Percentiles rank a stretch among this genome's conserved stretches.
phyloP scores from a whole-genome alignment of 2,113 vertebrate genomes.

The Columba livia region DNA sequence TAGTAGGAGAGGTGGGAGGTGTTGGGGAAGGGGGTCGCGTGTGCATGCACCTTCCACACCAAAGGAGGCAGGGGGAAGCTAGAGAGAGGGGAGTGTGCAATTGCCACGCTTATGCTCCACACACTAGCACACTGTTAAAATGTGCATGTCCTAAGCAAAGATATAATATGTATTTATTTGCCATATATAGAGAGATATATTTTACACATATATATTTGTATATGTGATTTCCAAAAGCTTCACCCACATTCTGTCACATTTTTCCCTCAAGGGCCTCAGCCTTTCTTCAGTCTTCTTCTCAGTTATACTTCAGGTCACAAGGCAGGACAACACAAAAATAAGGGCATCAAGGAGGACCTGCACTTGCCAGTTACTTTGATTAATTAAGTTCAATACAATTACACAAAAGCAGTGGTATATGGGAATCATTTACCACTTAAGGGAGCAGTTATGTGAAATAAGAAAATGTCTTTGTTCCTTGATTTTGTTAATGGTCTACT shows the following conservation, averaged over 20 bases:
- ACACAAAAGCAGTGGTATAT: neutral
- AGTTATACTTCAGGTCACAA: neutral
- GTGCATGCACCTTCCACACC: too few species aligned
- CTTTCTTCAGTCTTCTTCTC: neutral
- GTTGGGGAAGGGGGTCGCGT: too few species aligned
- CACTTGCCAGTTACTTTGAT: neutral
- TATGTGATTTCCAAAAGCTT: slow-evolving; percentile 16
- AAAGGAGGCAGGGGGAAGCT: too few species aligned
- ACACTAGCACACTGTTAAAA: slow-evolving; percentile 34
- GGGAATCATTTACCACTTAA: neutral
- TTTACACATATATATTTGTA: too few species aligned
- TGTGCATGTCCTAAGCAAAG: neutral
- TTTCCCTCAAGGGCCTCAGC: slow-evolving; percentile 31
- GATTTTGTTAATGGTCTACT: neutral
- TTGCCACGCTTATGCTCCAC: neutral
- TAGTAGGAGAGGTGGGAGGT: too few species aligned
- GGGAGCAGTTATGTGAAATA: neutral
- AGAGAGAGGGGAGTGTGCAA: too few species aligned
- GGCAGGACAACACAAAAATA: neutral
- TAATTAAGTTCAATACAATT: neutral
- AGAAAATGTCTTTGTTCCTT: neutral
- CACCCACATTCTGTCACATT: neutral
- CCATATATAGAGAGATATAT: neutral
- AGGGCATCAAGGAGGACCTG: neutral
- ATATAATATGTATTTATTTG: slow-evolving; percentile 19